These are phyloP conservation scores for Melanargia galathea DNA, from an alignment of 2,888 invertebrate species.

Conservation along the genomic window DNA sequence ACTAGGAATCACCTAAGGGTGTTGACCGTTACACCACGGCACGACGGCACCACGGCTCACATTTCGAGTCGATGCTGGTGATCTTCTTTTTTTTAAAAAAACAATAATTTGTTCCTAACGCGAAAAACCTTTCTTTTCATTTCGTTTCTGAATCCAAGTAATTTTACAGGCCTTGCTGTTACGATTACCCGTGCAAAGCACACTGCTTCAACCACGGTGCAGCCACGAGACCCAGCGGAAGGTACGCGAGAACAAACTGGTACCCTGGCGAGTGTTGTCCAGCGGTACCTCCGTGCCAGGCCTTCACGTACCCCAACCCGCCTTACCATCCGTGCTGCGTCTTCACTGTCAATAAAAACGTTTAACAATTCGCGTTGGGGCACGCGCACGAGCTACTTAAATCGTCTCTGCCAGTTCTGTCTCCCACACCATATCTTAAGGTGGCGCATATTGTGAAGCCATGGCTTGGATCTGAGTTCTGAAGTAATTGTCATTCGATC, in stretches of 20 bases:
- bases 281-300: conserved; percentile 68
- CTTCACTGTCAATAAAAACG: conserved; percentile 69
- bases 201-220: conserved; percentile 76
- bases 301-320: conserved; percentile 74
- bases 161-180: conserved; percentile 67
- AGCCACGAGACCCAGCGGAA: conserved; percentile 70
- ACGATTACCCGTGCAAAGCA: conserved; percentile 76
- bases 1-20: no score
- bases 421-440: background rate
- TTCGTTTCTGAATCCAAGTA: no score
- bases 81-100: no score
- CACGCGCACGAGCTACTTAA: background rate
- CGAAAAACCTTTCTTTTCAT: no score
- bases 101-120: no score
- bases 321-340: conserved; percentile 74
- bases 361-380: conserved; percentile 43
- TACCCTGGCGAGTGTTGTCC: conserved; percentile 74
- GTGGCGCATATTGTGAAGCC: background rate
- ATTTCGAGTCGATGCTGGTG: no score
- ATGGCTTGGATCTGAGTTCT: no score
- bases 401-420: background rate
- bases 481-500: no score
- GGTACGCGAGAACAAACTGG: conserved; percentile 72
- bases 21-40: no score
- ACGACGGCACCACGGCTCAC: no score